phyloP scores from a whole-genome alignment of 1,140 invertebrate genomes.

The Pseudoatta argentina region DNA sequence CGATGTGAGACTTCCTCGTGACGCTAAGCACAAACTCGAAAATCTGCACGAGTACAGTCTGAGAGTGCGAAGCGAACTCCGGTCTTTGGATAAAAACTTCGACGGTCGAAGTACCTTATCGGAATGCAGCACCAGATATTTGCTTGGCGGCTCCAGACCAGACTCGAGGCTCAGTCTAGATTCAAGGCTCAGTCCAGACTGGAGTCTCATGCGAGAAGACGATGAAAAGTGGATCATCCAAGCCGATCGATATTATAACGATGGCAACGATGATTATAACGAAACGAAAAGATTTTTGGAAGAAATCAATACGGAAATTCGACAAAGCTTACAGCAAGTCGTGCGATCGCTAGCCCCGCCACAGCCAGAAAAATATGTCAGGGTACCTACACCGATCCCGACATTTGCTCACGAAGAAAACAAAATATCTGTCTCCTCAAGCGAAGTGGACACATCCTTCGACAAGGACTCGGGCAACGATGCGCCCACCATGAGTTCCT shows the following conservation, averaged over 20 bases:
- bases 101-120: slow-evolving; percentile 74
- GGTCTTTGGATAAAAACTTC: slow-evolving; percentile 76
- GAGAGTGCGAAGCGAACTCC: slow-evolving; percentile 79
- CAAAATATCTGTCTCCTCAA: slow-evolving; percentile 75
- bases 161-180: slow-evolving; percentile 79
- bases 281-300: slow-evolving; percentile 52
- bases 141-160: slow-evolving; percentile 64
- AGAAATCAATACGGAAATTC: slow-evolving; percentile 39
- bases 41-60: slow-evolving; percentile 84
- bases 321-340: slow-evolving; percentile 49
- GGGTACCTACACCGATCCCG: slow-evolving; percentile 81
- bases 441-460: slow-evolving; percentile 75
- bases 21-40: slow-evolving; percentile 81
- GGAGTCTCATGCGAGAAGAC: slow-evolving; percentile 40
- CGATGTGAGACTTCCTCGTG: slow-evolving; percentile 72
- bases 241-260: slow-evolving; percentile 16
- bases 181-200: slow-evolving; percentile 57
- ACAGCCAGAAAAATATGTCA: slow-evolving; percentile 77
- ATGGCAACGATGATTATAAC: neutral
- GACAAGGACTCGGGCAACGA: slow-evolving; percentile 82
- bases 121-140: slow-evolving; percentile 78
- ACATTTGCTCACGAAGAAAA: slow-evolving; percentile 70
- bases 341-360: slow-evolving; percentile 48
- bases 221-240: slow-evolving; percentile 43
- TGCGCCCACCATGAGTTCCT: slow-evolving; percentile 64